phyloP scores from a whole-genome alignment of 2,113 vertebrate genomes.

The Paracanthobrama guichenoti region DNA sequence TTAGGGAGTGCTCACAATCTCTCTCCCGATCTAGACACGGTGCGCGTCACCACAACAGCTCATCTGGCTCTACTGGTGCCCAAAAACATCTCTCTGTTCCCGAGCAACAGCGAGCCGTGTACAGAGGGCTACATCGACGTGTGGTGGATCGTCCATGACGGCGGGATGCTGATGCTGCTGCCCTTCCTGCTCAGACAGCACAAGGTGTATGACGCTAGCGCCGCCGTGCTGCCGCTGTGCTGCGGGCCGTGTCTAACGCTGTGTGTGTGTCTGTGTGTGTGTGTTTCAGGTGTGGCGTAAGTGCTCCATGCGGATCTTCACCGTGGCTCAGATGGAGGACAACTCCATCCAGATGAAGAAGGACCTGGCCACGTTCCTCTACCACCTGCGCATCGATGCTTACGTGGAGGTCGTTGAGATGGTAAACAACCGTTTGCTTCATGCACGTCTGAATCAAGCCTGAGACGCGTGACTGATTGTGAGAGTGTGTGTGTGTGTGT shows the following conservation, averaged over 20 bases:
- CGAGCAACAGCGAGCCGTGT: slow-evolving; percentile 83
- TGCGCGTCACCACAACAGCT: slow-evolving; percentile 87
- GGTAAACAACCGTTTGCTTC: slow-evolving; percentile 64
- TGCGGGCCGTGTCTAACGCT: not conserved
- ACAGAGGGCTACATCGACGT: slow-evolving; percentile 88
- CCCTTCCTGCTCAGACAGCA: slow-evolving; percentile 88
- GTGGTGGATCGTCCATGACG: slow-evolving; percentile 94
- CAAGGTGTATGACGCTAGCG: slow-evolving; percentile 72
- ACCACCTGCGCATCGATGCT: slow-evolving; percentile 88
- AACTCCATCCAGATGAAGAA: slow-evolving; percentile 96
- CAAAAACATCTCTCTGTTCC: slow-evolving; percentile 90
- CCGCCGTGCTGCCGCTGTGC: not conserved
- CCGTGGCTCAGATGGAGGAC: slow-evolving; percentile 90
- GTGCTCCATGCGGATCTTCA: slow-evolving; percentile 88
- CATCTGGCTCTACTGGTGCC: slow-evolving; percentile 87
- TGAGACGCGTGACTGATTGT: no score
- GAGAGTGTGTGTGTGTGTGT: not conserved
- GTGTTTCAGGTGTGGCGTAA: slow-evolving; percentile 83
- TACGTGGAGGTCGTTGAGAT: slow-evolving; percentile 92
- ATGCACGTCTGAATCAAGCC: no score
- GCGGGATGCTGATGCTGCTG: slow-evolving; percentile 90
- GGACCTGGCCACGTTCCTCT: slow-evolving; percentile 89
- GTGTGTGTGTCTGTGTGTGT: slow-evolving; percentile 32
- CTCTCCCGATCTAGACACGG: slow-evolving; percentile 76
- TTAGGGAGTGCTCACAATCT: no score